Base-by-base conservation (phyloP, 2,113 vertebrate genomes). In the Ciconia stormi region DNA sequence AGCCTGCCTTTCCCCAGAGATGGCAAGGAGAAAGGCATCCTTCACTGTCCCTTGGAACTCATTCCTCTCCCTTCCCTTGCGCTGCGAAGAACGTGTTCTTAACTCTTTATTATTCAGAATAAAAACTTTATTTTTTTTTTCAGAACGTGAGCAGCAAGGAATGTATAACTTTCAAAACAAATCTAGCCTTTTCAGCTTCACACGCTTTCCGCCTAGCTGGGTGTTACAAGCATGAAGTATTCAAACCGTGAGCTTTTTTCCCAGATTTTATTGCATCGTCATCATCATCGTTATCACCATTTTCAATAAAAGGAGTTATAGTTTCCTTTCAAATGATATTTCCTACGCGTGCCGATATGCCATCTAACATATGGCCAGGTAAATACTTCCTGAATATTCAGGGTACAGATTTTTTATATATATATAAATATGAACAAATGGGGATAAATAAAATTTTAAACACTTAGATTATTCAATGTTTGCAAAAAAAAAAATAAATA, bases 361-460 rank as follows among this genome's bases (percentile, higher is more conserved):
- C 95, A 97, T 97, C 96, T 96, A 98, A 98, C 98, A 98, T 96
- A 98, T 97, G 98, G 97, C 98, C 95, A 97, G 97, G 96, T 93
- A 94, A 97, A 98, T 97, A 96, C 97, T 96, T 98, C 98, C 98
- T 98, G 98, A 98, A 98, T 98, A 98, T 97, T 96, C 97, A 98
- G 97, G 98, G 98, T 98, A 98, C 98, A 98, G 97, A 97, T 97
- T 98, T 98, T 97, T 96, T 96, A 97, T 98, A 98, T 97, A 98
- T 98, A 98, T 98, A 98, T 98, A 98, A 98, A 98, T 98, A 98
- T 98, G 98, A 98, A 98, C 98, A 98, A 98, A 98, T 98, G 98
- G 98, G 98, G 98, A 99, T 98, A 99, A 99, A 99, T 99, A 99
- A 99, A 99, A 99, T 98, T 98, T 98, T 98, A 98, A 98, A 99